Base-by-base conservation (phyloP, 2,797 vertebrate species). In the Gallirallus australis region DNA sequence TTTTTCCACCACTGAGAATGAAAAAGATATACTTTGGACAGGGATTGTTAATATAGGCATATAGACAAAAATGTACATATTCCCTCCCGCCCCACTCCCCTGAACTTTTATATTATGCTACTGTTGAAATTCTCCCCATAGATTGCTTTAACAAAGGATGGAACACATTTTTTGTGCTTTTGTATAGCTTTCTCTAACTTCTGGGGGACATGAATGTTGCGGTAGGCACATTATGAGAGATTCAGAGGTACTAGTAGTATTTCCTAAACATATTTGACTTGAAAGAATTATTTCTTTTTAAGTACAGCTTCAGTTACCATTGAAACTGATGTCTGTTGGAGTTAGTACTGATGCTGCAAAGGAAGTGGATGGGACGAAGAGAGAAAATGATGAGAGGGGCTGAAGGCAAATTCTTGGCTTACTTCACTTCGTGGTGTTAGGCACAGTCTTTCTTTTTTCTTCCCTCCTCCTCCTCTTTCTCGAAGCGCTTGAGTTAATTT, bases 161-260 rank as follows among this genome's bases (percentile, higher is more conserved):
- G 87, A 96, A 47, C 40, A 79, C 12, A 60, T 76, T 93, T 89
- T 40, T 61, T 21, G 4, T 78, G 39, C 17, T 8, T 64, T 86
- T 77, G 13, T 70, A 11, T 24, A 66, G 75, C 65, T 89, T 79
- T 65, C 45, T n/a, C 31, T 50, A 39, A 92, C 86, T 94, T 94
- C 45, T 86, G 17, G 57, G 42, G 11, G 25, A 66, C 2, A 4
- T 11, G 57, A 47, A n/a, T 64, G 20, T 82, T 86, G 45, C 30
- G 40, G 7, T 33, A 33, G 65, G 19, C 25, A 39, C 0, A 0
- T 73, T 54, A 27, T 9, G 64, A 30, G 56, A 54, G 33, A 13
- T 86, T 89, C 42, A 71, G 65, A 82, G 31, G 45, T 63, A 23
- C 27, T 39, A 59, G 35, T 57, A 65, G 27, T 40, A 48, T 20